phyloP scores from a whole-genome alignment of 2,113 vertebrate species.

The Hyperopisus bebe region DNA sequence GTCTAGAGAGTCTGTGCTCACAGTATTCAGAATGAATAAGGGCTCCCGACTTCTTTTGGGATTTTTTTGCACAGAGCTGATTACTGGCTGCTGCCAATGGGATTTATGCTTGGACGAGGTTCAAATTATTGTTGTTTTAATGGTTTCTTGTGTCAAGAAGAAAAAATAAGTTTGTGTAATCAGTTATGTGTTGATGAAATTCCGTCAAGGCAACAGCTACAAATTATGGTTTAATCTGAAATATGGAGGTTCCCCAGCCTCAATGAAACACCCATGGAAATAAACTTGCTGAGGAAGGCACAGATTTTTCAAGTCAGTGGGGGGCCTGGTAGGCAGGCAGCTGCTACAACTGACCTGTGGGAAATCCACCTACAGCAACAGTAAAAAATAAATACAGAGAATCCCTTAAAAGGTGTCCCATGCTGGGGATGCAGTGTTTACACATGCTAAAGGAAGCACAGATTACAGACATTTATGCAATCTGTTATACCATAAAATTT shows the following conservation, averaged over 20 bases:
- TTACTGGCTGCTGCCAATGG: background rate
- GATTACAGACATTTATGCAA: background rate
- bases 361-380: background rate
- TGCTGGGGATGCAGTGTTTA: background rate
- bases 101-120: background rate
- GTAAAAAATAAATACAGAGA: background rate
- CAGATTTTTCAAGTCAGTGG: background rate
- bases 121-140: constrained; percentile 3
- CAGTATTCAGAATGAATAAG: background rate
- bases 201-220: background rate
- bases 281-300: background rate
- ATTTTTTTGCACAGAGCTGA: background rate
- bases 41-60: background rate
- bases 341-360: background rate
- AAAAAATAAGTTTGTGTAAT: background rate
- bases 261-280: background rate
- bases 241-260: background rate
- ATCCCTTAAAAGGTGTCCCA: background rate
- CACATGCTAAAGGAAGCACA: background rate
- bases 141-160: background rate
- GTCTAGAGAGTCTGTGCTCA: background rate
- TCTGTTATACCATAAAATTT: background rate
- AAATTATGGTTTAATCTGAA: background rate
- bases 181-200: background rate
- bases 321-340: background rate